Evolutionary conservation across 2,797 vertebrate species (phyloP).

Genomic region (Parauchenoglanis punctatus): DNA sequence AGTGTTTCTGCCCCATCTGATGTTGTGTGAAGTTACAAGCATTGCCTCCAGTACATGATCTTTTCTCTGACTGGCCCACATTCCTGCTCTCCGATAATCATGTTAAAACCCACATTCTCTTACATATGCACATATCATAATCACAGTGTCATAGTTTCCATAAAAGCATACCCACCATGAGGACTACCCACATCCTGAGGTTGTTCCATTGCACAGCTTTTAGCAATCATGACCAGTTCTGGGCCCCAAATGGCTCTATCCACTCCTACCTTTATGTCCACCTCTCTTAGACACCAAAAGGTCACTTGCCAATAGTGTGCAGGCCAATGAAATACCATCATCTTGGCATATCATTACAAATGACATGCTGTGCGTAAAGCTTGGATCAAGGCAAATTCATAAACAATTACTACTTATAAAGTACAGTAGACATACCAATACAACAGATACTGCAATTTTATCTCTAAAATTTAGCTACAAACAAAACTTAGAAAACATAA

Average conservation of each 20-base stretch:
- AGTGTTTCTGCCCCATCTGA: neutral
- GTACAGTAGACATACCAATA: neutral
- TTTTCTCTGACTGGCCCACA: conserved; percentile 49
- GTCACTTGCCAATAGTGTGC: neutral
- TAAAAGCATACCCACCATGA: conserved; percentile 58
- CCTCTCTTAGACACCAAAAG: conserved; percentile 1
- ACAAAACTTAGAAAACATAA: neutral
- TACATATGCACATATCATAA: conserved; percentile 60
- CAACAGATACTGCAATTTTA: neutral
- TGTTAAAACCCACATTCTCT: conserved; percentile 51
- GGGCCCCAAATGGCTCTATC: conserved; percentile 30
- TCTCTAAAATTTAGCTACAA: neutral
- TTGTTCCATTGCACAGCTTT: conserved; percentile 52
- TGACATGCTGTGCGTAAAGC: neutral
- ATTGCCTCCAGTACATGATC: neutral
- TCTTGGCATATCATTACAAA: neutral
- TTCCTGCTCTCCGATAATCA: conserved; percentile 51
- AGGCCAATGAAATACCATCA: conserved; percentile 2
- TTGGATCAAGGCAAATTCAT: neutral
- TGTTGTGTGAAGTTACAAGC: neutral
- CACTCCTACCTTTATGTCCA: conserved; percentile 36
- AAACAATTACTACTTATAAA: neutral
- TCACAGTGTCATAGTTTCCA: conserved; percentile 61
- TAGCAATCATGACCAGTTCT: conserved; percentile 45
- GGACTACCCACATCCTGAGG: conserved; percentile 57